Percentiles rank a stretch among this genome's conserved stretches.
phyloP scores from a whole-genome alignment of 2,888 invertebrate genomes.

The Acrocyrtus sp. region DNA sequence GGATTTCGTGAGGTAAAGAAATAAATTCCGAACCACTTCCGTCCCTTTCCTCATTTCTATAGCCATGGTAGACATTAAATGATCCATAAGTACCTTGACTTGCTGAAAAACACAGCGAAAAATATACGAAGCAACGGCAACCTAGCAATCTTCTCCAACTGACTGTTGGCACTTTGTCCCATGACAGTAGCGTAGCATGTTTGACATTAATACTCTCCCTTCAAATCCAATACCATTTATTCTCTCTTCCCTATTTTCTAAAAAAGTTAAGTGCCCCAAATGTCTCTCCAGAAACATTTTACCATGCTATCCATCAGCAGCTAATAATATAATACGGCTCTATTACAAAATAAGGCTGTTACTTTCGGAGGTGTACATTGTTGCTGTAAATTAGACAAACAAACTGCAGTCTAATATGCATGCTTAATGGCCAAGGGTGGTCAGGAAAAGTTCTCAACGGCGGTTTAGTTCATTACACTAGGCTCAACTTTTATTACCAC shows the following conservation, averaged over 20 bases:
- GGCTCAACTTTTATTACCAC: too few species aligned
- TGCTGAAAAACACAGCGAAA: background rate
- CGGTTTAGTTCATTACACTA: too few species aligned
- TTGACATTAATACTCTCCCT: constrained; percentile 28
- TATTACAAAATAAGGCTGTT: too few species aligned
- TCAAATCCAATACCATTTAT: too few species aligned
- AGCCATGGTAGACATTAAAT: background rate
- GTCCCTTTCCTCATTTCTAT: constrained; percentile 27
- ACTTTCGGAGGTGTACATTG: too few species aligned
- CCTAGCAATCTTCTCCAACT: constrained; percentile 32
- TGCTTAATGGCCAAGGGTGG: too few species aligned
- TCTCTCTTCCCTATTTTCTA: constrained; percentile 26
- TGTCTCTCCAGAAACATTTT: constrained; percentile 24
- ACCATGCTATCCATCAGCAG: constrained; percentile 43
- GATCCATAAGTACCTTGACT: constrained; percentile 10
- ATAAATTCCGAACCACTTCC: constrained; percentile 50
- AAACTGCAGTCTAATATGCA: too few species aligned
- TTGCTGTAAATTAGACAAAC: too few species aligned
- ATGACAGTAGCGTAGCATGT: constrained; percentile 47
- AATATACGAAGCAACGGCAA: background rate
- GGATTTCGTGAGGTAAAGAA: constrained; percentile 46
- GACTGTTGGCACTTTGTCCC: constrained; percentile 52
- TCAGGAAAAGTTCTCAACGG: too few species aligned
- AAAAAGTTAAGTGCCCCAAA: constrained; percentile 42
- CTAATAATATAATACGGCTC: too few species aligned